Evolutionary conservation across 2,888 invertebrate genomes (phyloP).

Genomic region (Alentia gelatinosa): DNA sequence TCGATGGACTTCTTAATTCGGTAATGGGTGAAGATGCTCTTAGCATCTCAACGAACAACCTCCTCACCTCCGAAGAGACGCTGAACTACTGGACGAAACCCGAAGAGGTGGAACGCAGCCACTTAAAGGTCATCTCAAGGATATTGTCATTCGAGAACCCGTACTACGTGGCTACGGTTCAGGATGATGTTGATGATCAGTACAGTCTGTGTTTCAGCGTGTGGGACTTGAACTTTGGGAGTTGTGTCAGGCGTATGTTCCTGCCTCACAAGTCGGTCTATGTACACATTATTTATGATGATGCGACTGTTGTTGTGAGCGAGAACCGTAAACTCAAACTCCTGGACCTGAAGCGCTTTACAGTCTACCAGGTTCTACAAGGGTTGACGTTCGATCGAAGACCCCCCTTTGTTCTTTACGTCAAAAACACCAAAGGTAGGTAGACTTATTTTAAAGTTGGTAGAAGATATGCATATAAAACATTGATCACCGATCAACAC

Average conservation of each 20-base stretch:
- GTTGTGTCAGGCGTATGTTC: conserved; percentile 61
- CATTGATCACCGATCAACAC: no score
- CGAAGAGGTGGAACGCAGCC: neutral
- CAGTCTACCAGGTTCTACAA: neutral
- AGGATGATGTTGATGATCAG: conserved; percentile 21
- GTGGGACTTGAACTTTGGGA: conserved; percentile 58
- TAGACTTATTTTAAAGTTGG: neutral
- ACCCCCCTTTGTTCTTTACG: conserved; percentile 12
- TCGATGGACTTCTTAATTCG: conserved; percentile 35
- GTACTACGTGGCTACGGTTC: conserved; percentile 54
- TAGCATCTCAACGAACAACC: neutral
- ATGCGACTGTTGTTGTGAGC: neutral
- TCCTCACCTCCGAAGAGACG: conserved; percentile 55
- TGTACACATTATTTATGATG: conserved; percentile 18
- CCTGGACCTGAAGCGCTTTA: conserved; percentile 33
- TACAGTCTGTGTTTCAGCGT: conserved; percentile 52
- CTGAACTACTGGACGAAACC: conserved; percentile 62
- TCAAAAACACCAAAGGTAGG: conserved; percentile 35
- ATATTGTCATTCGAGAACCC: conserved; percentile 39
- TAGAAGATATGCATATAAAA: no score
- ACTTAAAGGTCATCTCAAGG: conserved; percentile 30
- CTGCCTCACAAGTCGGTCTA: conserved; percentile 51
- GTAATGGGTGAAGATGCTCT: conserved; percentile 44
- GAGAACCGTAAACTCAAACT: conserved; percentile 39
- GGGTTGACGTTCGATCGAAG: neutral